A percentile compares a stretch with the other conserved stretches of the same genome.
Evolutionary conservation across 2,888 invertebrate genomes (phyloP).

Genomic region (Hesperia comma): DNA sequence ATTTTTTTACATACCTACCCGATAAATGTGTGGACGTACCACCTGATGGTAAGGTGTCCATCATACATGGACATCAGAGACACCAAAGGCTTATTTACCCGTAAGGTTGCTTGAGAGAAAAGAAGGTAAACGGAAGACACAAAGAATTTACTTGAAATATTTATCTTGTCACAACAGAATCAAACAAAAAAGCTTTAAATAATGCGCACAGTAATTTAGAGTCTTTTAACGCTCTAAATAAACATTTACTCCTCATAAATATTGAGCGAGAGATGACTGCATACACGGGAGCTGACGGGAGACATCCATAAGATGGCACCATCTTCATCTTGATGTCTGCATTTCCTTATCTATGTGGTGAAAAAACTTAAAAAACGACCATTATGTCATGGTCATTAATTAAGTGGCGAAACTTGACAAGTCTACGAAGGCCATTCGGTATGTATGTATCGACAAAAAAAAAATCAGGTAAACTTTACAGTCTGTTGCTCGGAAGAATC

Average conservation of each 20-base stretch:
- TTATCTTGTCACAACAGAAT: background rate
- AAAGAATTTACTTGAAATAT: background rate
- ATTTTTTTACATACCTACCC: too few relatives aligned
- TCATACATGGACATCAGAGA: too few relatives aligned
- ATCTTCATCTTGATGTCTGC: constrained; percentile 76
- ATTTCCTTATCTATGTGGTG: constrained; percentile 55
- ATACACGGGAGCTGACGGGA: constrained; percentile 70
- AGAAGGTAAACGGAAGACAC: too few relatives aligned
- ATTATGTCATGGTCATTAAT: constrained; percentile 74
- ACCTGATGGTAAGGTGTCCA: too few relatives aligned
- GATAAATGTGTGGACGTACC: too few relatives aligned
- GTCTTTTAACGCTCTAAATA: background rate
- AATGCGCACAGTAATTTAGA: background rate
- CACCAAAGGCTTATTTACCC: too few relatives aligned
- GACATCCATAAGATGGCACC: constrained; percentile 66
- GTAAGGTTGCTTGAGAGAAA: too few relatives aligned
- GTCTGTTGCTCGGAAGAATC: background rate
- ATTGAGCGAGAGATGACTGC: constrained; percentile 51
- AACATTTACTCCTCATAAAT: constrained; percentile 38
- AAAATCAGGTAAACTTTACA: constrained; percentile 12
- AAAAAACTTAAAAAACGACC: constrained; percentile 56
- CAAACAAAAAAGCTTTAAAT: background rate
- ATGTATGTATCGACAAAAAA: constrained; percentile 4
- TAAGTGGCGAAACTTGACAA: constrained; percentile 52
- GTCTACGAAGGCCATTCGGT: constrained; percentile 9